Base-by-base conservation (phyloP, 1,140 invertebrate genomes). In the Lepidostoma basale region DNA sequence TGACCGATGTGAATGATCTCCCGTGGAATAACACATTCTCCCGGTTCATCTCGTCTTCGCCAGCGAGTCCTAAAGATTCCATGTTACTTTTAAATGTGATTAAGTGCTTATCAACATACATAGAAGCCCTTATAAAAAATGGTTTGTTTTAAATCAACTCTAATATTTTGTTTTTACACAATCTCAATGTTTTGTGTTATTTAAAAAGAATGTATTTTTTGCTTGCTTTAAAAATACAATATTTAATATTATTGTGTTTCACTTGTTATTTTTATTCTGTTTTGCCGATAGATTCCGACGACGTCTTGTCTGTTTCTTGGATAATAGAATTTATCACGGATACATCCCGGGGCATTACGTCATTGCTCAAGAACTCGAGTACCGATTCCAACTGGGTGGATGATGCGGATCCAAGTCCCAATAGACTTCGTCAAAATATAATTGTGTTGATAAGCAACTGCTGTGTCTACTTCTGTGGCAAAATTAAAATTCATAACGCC, bases 11-110 rank as follows among this genome's bases (percentile, higher is more conserved):
- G 49, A 75, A 76, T 12, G 73, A 75, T 30, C 77, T 89, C 62
- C 83, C 85, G 14, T 90, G 88, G 89, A 81, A 84, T 69, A 77
- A 82, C 63, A 83, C 83, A 10, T 85, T 87, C 16, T 74, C 77
- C 16, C 79, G 86, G 36, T 90, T 88, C 75, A 77, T 90, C 25
- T 76, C 78, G 33, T 81, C 85, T 1, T 79, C 85, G 42, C 89
- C 88, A 0, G 84, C 86, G 0, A 86, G 83, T 47, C 77, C 81
- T 47, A 80, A 87, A 30, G 89, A 90, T 73, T 81, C 82, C 16
- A 75, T 82, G 16, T 75, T 90, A 18, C 82, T 89, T 42, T 77
- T 83, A 0, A 73, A 83, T 12, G 74, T 89, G 52, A 71, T 88
- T 45, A 82, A 85, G 52, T 87, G 88, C 76, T 77, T 89, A 28